These are phyloP conservation scores for Periplaneta americana DNA, from an alignment of 1,140 invertebrate genomes.

Conservation along the genomic window DNA sequence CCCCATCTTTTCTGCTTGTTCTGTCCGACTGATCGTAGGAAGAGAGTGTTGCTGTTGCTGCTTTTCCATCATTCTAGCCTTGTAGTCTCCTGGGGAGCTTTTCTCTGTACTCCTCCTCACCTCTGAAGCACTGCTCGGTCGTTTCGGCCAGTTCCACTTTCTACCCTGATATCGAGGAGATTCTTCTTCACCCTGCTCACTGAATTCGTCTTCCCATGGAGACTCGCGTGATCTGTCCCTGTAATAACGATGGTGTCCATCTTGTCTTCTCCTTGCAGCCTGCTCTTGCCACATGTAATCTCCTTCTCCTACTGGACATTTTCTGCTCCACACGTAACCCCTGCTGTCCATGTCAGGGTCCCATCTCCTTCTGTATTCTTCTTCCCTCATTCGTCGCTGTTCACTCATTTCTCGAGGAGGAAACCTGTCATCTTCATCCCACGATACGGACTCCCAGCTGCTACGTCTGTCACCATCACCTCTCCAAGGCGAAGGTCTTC, in stretches of 20 bases:
- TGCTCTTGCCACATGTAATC: conserved; percentile 8
- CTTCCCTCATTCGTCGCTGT: conserved; percentile 4
- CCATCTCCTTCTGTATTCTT: conserved; percentile 5
- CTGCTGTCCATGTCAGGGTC: conserved; percentile 9
- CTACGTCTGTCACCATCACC: conserved; percentile 28
- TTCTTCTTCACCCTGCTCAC: conserved; percentile 27
- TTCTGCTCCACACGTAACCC: conserved; percentile 8
- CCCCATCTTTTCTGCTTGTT: neutral
- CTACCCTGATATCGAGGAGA: conserved; percentile 38
- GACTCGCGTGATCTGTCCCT: conserved; percentile 39
- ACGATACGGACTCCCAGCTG: conserved; percentile 34
- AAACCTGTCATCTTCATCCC: conserved; percentile 37
- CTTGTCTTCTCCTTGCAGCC: neutral
- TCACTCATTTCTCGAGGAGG: conserved; percentile 5
- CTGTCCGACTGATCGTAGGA: neutral
- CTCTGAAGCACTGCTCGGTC: conserved; percentile 55
- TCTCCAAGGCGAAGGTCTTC: conserved; percentile 11
- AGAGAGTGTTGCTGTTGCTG: conserved; percentile 7
- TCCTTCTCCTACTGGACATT: conserved; percentile 4
- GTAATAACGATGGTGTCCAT: conserved; percentile 28
- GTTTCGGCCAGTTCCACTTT: conserved; percentile 52
- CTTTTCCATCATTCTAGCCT: conserved; percentile 8
- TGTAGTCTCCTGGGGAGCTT: conserved; percentile 12
- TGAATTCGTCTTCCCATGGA: conserved; percentile 48
- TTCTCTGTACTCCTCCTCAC: conserved; percentile 24